Evolutionary conservation across 2,797 vertebrate genomes (phyloP).

Genomic region (Paramormyrops hopkinsi): DNA sequence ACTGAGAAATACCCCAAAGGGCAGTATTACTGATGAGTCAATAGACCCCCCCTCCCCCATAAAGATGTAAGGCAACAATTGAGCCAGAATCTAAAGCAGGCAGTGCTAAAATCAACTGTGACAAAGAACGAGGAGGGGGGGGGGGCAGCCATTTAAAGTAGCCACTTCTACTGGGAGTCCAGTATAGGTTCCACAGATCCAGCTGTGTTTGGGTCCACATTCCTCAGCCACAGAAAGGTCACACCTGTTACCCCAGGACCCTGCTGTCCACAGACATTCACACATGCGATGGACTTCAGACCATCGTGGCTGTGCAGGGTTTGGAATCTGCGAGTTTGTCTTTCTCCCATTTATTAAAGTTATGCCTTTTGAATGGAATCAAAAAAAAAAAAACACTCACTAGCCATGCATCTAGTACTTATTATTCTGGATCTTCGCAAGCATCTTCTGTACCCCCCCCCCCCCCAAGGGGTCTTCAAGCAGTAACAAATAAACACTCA

Average conservation of each 20-base stretch:
- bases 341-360: background rate
- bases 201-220: background rate
- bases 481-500: background rate
- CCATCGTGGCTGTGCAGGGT: background rate
- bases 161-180: background rate
- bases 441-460: background rate
- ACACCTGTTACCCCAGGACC: background rate
- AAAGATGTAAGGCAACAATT: background rate
- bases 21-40: background rate
- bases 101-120: background rate
- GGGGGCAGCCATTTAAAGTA: background rate
- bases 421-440: background rate
- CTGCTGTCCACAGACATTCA: constrained; percentile 17
- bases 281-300: background rate
- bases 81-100: background rate
- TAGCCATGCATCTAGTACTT: background rate
- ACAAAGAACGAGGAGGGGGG: background rate
- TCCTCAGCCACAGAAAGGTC: background rate
- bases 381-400: background rate
- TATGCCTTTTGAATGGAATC: background rate
- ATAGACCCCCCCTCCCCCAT: background rate
- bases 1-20: constrained; percentile 14
- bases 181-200: background rate
- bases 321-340: background rate
- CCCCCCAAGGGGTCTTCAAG: background rate